Evolutionary conservation across 2,113 vertebrate genomes (phyloP), one percentile per base, ranked within the genome.

Genomic region (Neodontobutis hainanensis): DNA sequence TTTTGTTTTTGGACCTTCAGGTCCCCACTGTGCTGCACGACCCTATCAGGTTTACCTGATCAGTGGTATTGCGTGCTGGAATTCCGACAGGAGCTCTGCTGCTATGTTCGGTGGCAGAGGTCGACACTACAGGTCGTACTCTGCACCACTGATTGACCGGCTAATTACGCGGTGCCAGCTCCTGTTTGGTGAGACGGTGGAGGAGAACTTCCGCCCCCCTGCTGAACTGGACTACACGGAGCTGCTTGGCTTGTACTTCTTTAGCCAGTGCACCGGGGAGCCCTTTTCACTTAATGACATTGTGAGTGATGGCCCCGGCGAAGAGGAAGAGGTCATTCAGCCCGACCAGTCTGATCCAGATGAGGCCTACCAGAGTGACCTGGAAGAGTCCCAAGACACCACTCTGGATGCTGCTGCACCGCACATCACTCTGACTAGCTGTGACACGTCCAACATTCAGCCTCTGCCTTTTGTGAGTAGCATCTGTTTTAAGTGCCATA

Each of bases 31-130:
- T 75, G 52, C 49, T 32, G 8, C 56, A 68, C 15, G 12, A 6
- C 53, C 49, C 14, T 60, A 56, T 59, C 78, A 64, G 55, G 63
- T 72, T 15, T 72, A 68, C 53, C 68, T 76, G 44, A 68, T 73
- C 11, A 72, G 51, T 40, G 57, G 51, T 1, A 72, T 72, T 9
- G 47, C 19, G 5, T 46, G 52, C 19, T 75, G 67, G 46, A 75
- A 75, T 36, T 60, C 59, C 0, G 63, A 50, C 52, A 38, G 53
- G 19, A 63, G 47, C 4, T 59, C 63, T 2, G 66, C 61, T 2
- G 32, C 61, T 0, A 45, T 70, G 56, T 65, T 65, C 32, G 49
- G 63, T 43, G 62, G 48, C 62, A 65, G 27, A 65, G 62, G 62
- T 36, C 36, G 19, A 11, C 16, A 35, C 6, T 43, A 61, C 43